Evolutionary conservation across 1,140 invertebrate species (phyloP), one percentile per base, ranked within the genome.

Genomic region (Kradibia gibbosae): DNA sequence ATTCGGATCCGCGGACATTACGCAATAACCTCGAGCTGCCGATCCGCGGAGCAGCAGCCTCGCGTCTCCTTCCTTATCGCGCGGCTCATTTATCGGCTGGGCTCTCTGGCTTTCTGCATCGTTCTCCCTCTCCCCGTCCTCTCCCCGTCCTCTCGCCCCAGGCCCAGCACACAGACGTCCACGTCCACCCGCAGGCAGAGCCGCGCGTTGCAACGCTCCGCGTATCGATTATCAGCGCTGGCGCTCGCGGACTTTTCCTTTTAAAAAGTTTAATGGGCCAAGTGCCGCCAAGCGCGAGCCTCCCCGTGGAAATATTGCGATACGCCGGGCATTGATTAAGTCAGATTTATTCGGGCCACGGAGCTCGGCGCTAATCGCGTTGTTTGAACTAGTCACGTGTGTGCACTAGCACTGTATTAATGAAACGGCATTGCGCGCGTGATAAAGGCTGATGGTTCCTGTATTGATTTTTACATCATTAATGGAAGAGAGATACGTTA

Each of bases 221-320:
- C n/a, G n/a, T n/a, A 70, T 53, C 42, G 45, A 78, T 67, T 78
- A 34, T 28, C 45, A 67, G 67, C 62, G 45, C 22, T n/a, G 28
- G 45, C 39, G 31, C 53, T 53, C 45, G 57, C 75, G 75, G 7
- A 5, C 7, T 25, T 28, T 55, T 78, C 17, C 15, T 28, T 55
- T 78, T 71, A 55, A 55, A 71, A 55, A 53, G 65, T 36, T 79
- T 71, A 25, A 79, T 79, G 55, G 53, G 65, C 65, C 71, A 79
- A 79, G n/a, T n/a, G n/a, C 71, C 11, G 45, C 34, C 71, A 62
- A 31, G 62, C n/a, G 39, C 53, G 5, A 45, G 15, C 22, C 31
- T 76, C 20, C 22, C 60, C 22, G 73, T 28, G 22, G 10, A 28
- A 73, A 36, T 53, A 20, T 34, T 8, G 25, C 7, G n/a, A 11